A percentile compares a stretch with the other conserved stretches of the same genome.
These are phyloP conservation scores for Eupithecia centaureata DNA, from an alignment of 2,888 invertebrate species.

Conservation along the genomic window DNA sequence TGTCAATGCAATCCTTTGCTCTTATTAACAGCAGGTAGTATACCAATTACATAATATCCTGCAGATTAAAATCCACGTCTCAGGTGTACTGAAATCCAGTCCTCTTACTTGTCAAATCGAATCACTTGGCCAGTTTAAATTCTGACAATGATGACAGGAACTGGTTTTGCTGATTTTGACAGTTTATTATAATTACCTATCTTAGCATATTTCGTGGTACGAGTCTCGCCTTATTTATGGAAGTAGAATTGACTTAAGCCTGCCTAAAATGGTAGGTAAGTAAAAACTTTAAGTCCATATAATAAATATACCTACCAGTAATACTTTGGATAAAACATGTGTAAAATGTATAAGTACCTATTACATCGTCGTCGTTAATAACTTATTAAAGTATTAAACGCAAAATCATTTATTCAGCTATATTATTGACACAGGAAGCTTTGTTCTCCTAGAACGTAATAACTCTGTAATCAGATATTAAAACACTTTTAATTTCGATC, in stretches of 20 bases:
- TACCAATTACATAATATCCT: constrained; percentile 24
- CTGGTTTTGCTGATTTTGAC: constrained; percentile 16
- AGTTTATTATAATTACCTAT: constrained; percentile 9
- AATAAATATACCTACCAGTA: no score
- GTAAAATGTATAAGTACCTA: no score
- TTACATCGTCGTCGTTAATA: no score
- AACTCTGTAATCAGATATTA: constrained; percentile 77
- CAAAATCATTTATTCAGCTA: neutral
- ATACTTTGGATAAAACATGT: no score
- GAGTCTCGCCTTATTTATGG: neutral
- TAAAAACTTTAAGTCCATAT: neutral
- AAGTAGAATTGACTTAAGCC: neutral
- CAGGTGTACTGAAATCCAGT: constrained; percentile 14
- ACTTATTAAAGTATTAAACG: no score
- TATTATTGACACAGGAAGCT: constrained; percentile 60
- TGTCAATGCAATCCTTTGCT: constrained; percentile 3
- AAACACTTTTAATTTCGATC: constrained; percentile 80
- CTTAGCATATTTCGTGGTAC: neutral
- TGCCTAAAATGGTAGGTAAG: neutral
- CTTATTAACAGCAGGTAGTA: neutral
- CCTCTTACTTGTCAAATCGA: constrained; percentile 16
- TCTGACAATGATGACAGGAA: constrained; percentile 22
- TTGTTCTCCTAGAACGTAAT: constrained; percentile 51
- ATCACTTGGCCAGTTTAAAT: constrained; percentile 19
- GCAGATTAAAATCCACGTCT: constrained; percentile 18